Base-by-base conservation (phyloP, 1,140 invertebrate genomes). In the Aphaenogaster floridana region DNA sequence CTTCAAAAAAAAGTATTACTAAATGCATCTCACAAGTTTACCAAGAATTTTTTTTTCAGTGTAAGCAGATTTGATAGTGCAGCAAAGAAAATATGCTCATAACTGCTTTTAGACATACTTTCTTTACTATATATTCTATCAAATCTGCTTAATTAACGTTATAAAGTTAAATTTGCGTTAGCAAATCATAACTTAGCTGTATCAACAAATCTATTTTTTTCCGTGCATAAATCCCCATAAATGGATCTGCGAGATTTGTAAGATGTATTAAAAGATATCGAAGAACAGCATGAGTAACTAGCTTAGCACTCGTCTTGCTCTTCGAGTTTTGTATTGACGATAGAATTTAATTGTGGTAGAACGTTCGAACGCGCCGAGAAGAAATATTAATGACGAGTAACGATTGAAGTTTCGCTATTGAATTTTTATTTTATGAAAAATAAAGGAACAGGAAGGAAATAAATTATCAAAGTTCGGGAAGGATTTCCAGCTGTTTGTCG, bases 401-500 rank as follows among this genome's bases (percentile, higher is more conserved):
- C 28, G 61, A 61, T 59, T 42, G 57, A 61, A 59, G 15, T 21
- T 9, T 28, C 21, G 13, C 13, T 34, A 48, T 48, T 52, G 34
- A 64, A 78, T 48, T 63, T 78, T 63, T 9, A 45, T 1, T 77
- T 0, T 6, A 7, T 34, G 21, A 48, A 28, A 7, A 34, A 6
- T 28, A 50, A 69, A 50, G 34, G 13, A 28, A 50, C 11, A 50
- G 42, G 34, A 21, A 15, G 39, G 6, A 61, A 48, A 78, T 45
- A 78, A 45, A 63, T 63, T n/a, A 39, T 1, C 42, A 3, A 78
- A 78, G 59, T 78, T 63, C 21, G 17, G 17, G 17, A 9, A 39
- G 28, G 34, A 80, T 80, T 80, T 64, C 48, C 34, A 80, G 50
- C 42, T 8, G 77, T 17, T 74, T 21, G 54, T 9, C 34, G 34